Conservation (phyloP, 2,797 vertebrate genomes). For the Microcaecilia unicolor region DNA sequence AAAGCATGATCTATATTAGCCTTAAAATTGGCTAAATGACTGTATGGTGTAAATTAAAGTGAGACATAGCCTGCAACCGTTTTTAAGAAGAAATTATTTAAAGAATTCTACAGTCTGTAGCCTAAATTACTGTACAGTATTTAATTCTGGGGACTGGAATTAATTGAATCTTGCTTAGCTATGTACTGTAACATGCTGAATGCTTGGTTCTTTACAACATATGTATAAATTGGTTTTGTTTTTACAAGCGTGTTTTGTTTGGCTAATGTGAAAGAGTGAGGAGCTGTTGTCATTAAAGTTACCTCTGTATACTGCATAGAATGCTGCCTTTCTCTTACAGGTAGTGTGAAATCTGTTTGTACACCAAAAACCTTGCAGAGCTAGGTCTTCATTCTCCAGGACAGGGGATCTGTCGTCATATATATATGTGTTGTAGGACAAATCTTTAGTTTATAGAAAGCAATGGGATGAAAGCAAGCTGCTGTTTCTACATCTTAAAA, state of each 20-base stretch:
- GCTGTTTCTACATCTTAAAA: no score
- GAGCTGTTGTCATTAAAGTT: constrained; percentile 61
- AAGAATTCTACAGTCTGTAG: constrained; percentile 69
- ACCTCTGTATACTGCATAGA: no score
- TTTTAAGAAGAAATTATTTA: constrained; percentile 45
- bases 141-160: constrained; percentile 51
- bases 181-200: constrained; percentile 56
- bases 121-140: constrained; percentile 75
- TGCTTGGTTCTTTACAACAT: constrained; percentile 69
- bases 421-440: no score
- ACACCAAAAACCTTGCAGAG: no score
- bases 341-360: no score
- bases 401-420: no score
- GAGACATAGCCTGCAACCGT: constrained; percentile 79
- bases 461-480: no score
- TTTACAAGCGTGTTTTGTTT: constrained; percentile 60
- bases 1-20: constrained; percentile 93
- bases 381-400: no score
- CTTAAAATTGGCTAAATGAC: constrained; percentile 69
- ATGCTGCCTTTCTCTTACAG: no score
- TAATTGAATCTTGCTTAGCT: constrained; percentile 39
- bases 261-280: constrained; percentile 57
- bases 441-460: no score
- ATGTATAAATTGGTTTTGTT: constrained; percentile 67
- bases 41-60: constrained; percentile 74